Conservation (phyloP, 1,140 invertebrate species). For the Calliphora vicina region DNA sequence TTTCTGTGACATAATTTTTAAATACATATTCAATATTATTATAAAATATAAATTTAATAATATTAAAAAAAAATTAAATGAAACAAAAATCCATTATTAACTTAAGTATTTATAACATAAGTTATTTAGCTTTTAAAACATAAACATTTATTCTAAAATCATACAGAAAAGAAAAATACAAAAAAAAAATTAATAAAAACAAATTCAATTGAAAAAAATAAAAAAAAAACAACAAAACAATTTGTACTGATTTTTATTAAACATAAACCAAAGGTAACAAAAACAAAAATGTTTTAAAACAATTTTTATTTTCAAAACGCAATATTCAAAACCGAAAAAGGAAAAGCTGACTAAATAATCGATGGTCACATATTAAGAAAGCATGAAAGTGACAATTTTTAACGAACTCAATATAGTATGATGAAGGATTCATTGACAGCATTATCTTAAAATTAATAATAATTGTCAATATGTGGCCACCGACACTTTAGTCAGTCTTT, state of each 20-base stretch:
- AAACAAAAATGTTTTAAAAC: background rate
- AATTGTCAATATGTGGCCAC: too few species aligned
- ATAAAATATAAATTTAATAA: background rate
- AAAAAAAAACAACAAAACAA: background rate
- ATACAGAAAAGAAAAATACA: background rate
- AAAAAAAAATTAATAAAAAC: slow-evolving; percentile 16
- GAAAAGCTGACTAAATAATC: too few species aligned
- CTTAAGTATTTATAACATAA: slow-evolving; percentile 32
- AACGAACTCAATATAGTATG: too few species aligned
- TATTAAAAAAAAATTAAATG: background rate
- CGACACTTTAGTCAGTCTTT: too few species aligned
- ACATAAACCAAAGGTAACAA: background rate
- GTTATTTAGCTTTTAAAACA: slow-evolving; percentile 32
- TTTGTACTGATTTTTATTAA: background rate
- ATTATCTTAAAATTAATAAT: too few species aligned
- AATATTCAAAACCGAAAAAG: too few species aligned
- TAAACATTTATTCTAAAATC: background rate
- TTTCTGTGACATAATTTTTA: slow-evolving; percentile 16
- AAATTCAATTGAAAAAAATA: slow-evolving; percentile 26
- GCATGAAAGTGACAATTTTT: too few species aligned
- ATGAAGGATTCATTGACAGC: too few species aligned
- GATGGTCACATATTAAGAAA: too few species aligned
- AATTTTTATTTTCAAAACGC: background rate
- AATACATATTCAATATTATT: slow-evolving; percentile 9
- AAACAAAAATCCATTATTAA: slow-evolving; percentile 27